A percentile compares a stretch with the other conserved stretches of the same genome.
phyloP scores from a whole-genome alignment of 1,140 invertebrate genomes.

The Philopotamus ludificatus region DNA sequence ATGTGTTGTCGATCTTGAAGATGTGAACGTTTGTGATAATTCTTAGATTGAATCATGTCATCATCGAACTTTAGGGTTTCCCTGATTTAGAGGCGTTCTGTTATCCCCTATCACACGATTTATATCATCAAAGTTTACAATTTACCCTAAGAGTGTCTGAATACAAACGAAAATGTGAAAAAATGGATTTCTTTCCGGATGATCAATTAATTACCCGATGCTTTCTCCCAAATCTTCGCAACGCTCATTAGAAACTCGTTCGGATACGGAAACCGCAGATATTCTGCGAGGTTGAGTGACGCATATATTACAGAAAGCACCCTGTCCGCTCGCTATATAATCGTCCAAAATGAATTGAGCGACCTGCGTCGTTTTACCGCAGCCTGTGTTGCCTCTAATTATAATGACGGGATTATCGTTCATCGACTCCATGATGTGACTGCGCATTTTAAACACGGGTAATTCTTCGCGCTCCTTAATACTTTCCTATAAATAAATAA shows the following conservation, averaged over 20 bases:
- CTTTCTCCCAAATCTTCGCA: conserved; percentile 80
- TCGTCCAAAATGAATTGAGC: conserved; percentile 97
- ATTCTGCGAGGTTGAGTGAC: conserved; percentile 94
- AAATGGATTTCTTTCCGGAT: background rate
- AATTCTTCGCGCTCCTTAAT: conserved; percentile 67
- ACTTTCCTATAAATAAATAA: conserved; percentile 59
- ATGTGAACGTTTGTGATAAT: too few species aligned
- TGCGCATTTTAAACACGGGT: conserved; percentile 73
- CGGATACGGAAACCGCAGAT: conserved; percentile 91
- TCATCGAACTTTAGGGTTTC: too few species aligned
- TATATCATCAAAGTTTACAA: too few species aligned
- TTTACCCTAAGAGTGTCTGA: too few species aligned
- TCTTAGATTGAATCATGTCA: too few species aligned
- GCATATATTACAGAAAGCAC: conserved; percentile 82
- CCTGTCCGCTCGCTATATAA: conserved; percentile 81
- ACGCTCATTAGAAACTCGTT: conserved; percentile 84
- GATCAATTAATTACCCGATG: conserved; percentile 61
- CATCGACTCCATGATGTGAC: conserved; percentile 78
- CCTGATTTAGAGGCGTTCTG: too few species aligned
- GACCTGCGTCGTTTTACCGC: conserved; percentile 84
- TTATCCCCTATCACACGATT: too few species aligned
- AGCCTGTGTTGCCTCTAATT: conserved; percentile 92
- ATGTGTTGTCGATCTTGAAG: too few species aligned
- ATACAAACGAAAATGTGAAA: too few species aligned
- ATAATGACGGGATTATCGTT: conserved; percentile 85